Base-by-base conservation (phyloP, 35 echinoderm and acorn worm species). In the Apostichopus japonicus region DNA sequence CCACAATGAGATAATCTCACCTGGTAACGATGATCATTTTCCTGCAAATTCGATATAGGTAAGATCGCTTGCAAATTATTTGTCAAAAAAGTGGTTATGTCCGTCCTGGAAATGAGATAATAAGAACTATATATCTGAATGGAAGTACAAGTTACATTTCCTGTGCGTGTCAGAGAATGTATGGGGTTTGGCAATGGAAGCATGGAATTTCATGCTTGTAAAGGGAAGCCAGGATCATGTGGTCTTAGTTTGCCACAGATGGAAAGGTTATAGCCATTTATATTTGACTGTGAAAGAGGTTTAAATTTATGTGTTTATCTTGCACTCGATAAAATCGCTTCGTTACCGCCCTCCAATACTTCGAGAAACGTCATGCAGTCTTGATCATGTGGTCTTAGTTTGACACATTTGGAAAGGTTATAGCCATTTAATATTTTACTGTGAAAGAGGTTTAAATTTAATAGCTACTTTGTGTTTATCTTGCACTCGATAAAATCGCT, bases 111-210 rank as follows among this genome's bases (percentile, higher is more conserved):
- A 79, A 79, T 79, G 77, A 79, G 77, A 79, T 79, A 23, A 23
- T 21, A 25, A 44, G 33, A 23, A 79, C 21, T 24, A 19, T 23
- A 23, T 79, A 79, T 79, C 77, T 79, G 77, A 4, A 79, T 79
- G 77, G 14, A 79, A 23, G 14, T 15, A 79, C 22, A 22, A 15
- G 14, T 23, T 19, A 79, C 22, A 23, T 79, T 79, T 79, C 77
- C 77, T 79, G 77, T 79, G 77, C 77, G 77, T 79, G 77, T 79
- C 77, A 79, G 77, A 23, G 14, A 79, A 79, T 79, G 63, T 67
- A 67, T 15, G 19, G 19, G 63, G 63, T 19, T 67, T 67, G 2
- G 63, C 63, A 15, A 19, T 4, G 63, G 5, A 67, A 67, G 19
- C 63, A 67, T 67, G 63, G 63, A 8, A 19, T 67, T 15, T 15